phyloP scores from a whole-genome alignment of 2,888 invertebrate genomes.

The Deroplatys truncata region DNA sequence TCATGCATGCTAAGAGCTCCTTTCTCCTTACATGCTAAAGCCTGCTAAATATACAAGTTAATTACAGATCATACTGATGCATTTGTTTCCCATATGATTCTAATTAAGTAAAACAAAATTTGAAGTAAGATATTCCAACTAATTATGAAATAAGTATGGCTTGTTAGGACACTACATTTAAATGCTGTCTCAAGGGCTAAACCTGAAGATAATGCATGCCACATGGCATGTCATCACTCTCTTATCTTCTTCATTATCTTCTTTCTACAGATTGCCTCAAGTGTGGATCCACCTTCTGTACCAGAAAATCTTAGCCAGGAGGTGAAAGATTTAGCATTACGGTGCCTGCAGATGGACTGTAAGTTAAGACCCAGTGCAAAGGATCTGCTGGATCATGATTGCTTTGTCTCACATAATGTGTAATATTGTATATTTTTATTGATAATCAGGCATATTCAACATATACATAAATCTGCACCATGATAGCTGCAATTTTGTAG shows the following conservation, averaged over 20 bases:
- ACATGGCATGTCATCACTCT: too few species aligned
- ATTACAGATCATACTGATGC: too few species aligned
- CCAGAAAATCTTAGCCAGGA: slow-evolving; percentile 43
- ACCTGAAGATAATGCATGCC: too few species aligned
- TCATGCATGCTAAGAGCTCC: too few species aligned
- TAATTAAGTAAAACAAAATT: too few species aligned
- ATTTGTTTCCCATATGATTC: too few species aligned
- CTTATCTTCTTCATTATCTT: not conserved
- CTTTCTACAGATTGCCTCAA: slow-evolving; percentile 44
- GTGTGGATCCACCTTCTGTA: slow-evolving; percentile 43
- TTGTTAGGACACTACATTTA: too few species aligned
- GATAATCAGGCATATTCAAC: not conserved
- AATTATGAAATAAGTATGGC: too few species aligned
- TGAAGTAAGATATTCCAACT: too few species aligned
- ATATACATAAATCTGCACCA: not conserved
- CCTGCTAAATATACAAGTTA: too few species aligned
- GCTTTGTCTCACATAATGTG: not conserved
- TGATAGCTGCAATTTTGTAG: not conserved
- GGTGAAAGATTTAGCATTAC: slow-evolving; percentile 41
- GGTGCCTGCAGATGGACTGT: slow-evolving; percentile 44
- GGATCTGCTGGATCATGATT: slow-evolving; percentile 37
- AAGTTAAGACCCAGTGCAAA: slow-evolving; percentile 43
- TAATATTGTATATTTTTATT: not conserved
- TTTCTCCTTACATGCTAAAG: too few species aligned
- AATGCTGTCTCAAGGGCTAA: too few species aligned